Evolutionary conservation across 2,113 vertebrate species (phyloP), one percentile per base, ranked within the genome.

Genomic region (Heterocephalus glaber): DNA sequence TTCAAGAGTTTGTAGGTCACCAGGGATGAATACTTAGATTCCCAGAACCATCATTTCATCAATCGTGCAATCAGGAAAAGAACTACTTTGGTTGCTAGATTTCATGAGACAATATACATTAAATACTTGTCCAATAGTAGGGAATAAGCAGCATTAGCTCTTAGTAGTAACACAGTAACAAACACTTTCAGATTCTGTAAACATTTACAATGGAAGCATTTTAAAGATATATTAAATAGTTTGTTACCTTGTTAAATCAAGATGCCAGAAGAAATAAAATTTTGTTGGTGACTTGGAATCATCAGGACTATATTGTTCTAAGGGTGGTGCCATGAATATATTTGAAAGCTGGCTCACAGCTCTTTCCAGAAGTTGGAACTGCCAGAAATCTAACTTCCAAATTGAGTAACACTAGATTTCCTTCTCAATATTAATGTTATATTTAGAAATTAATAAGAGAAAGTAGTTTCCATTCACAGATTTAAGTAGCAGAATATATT

Each of bases 381-480:
- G 9, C 14, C n/a, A 82, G 61, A 97, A 90, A 92, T 49, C 65
- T 81, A 82, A 81, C 7, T 58, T 92, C 26, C 17, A 49, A 11
- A 56, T 19, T 60, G 35, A 70, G 4, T 85, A 81, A 74, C 33
- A 16, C 30, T 65, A 2, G 52, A 60, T 96, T 79, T 86, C 30
- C 19, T 91, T 92, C 41, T 95, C n/a, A 80, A 52, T 82, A 11
- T 28, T 93, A 17, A 80, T 96, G 11, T 3, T 65, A 92, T 5
- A 26, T 86, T 77, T 95, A 72, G 38, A 96, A 92, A 95, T 79
- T 61, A 22, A 82, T 86, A 58, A 76, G 8, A 11, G 28, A 87
- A 80, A 19, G 7, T 41, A 56, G 63, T 86, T 96, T 86, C 60
- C 35, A 90, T 84, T 79, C 35, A 85, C 89, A 89, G 20, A 33